phyloP scores from a whole-genome alignment of 2,888 invertebrate species.

The Oscheius sp. region DNA sequence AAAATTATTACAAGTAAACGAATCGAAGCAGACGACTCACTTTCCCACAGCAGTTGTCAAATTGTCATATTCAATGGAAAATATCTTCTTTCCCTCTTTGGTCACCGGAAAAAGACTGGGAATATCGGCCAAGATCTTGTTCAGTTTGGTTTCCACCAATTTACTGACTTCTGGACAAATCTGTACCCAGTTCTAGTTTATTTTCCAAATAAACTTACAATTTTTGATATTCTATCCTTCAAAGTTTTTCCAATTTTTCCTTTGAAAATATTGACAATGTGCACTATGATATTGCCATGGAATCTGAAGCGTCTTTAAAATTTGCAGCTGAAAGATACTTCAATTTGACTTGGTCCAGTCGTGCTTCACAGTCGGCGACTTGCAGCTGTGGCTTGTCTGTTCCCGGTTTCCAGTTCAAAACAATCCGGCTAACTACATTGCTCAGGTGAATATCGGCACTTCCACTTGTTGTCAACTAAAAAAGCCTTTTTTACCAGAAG shows the following conservation, averaged over 20 bases:
- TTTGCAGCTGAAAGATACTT: no score
- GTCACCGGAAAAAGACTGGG: background rate
- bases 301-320: background rate
- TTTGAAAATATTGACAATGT: background rate
- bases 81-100: constrained; percentile 1
- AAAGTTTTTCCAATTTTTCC: background rate
- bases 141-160: background rate
- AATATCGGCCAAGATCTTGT: constrained; percentile 1
- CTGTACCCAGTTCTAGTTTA: background rate
- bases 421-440: background rate
- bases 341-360: background rate
- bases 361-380: background rate
- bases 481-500: background rate
- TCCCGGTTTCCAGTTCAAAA: background rate
- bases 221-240: background rate
- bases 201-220: background rate
- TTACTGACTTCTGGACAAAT: background rate
- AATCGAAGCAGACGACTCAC: background rate
- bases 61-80: constrained; percentile 1
- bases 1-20: no score
- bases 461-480: background rate
- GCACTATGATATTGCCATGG: constrained; percentile 14
- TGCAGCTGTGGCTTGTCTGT: background rate
- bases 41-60: background rate
- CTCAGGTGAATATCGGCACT: background rate